Base-by-base conservation (phyloP, 2,797 vertebrate species). In the Basileuterus tristriatus region DNA sequence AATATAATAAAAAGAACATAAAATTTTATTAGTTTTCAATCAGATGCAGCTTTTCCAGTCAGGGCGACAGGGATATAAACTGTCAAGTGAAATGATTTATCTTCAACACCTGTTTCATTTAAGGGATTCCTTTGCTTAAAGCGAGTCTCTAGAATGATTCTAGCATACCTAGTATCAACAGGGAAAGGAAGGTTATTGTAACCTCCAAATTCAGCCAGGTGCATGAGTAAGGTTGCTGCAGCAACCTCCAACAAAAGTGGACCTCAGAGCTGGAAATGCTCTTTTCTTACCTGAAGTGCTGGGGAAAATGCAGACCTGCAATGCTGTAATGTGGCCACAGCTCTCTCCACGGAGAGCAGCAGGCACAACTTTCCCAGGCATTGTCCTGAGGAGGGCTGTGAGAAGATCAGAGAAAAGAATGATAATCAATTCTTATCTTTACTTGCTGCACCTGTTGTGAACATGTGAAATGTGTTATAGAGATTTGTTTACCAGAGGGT, bases 81-180 rank as follows among this genome's bases (percentile, higher is more conserved):
- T 92, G 78, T 68, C 76, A 82, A 72, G 37, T 34, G 76, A 91
- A 87, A 91, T 44, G 3, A 91, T 94, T 96, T 79, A 84, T 88
- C 82, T 74, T 87, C 68, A 88, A 88, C 84, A 93, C 72, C 76
- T 95, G 71, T 72, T 97, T 95, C 55, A 89, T 87, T 65, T 87
- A 87, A 88, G 27, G 50, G 58, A 93, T 75, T 91, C 49, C n/a
- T 87, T 81, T 74, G 24, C 79, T 69, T 92, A 86, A 90, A 93
- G 22, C 32, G 59, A 47, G 56, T 86, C 56, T 90, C 47, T 69
- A 83, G 56, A 75, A 95, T 68, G 15, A 65, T 85, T 91, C 67
- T 86, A 90, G 22, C 39, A 52, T 70, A 39, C 62, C 26, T 82
- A 34, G n/a, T 43, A 88, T 74, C 72, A 91, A 75, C 75, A 50